Evolutionary conservation across 2,113 vertebrate genomes (phyloP), one percentile per base, ranked within the genome.

Genomic region (Cebidichthys violaceus): DNA sequence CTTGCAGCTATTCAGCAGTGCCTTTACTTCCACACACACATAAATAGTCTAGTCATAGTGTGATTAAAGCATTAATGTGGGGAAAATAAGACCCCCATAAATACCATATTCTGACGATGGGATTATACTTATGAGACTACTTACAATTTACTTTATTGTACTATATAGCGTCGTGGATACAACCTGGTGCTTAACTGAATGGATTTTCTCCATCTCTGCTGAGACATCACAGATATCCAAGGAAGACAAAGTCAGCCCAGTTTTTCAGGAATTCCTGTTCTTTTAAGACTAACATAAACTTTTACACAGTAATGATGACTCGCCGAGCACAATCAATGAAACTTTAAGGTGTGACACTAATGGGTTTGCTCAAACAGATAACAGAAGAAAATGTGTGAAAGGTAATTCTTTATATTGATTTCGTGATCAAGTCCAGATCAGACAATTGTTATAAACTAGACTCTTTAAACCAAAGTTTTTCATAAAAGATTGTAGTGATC

Each of bases 271-370:
- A 39, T 27, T 50, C 31, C 31, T 29, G 29, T 45, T 45, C 41
- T 60, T 45, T 72, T 67, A 39, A 65, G 67, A 52, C 22, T 3
- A 13, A 20, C 33, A 33, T 67, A 41, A 45, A 61, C 18, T 45
- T 67, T 84, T 43, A 77, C 27, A 71, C 31, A 54, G 43, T 13
- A 29, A 50, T 64, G 43, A 55, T 41, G 20, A 13, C 59, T 59
- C 43, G 8, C 27, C 61, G 45, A 55, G 62, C 52, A 61, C n/a
- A 78, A 70, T 77, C 71, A 80, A 71, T 85, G 9, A 10, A 9
- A 61, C 55, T 47, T 88, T 77, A 27, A 50, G 43, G 24, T 41
- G 29, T 27, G 17, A 55, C 39, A 70, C 75, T 47, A 39, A 65
- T 54, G 22, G 17, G 18, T 61, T 68, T 73, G 67, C 59, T 77